Conservation (phyloP, 2,113 vertebrate genomes). For the Muntiacus muntjak region DNA sequence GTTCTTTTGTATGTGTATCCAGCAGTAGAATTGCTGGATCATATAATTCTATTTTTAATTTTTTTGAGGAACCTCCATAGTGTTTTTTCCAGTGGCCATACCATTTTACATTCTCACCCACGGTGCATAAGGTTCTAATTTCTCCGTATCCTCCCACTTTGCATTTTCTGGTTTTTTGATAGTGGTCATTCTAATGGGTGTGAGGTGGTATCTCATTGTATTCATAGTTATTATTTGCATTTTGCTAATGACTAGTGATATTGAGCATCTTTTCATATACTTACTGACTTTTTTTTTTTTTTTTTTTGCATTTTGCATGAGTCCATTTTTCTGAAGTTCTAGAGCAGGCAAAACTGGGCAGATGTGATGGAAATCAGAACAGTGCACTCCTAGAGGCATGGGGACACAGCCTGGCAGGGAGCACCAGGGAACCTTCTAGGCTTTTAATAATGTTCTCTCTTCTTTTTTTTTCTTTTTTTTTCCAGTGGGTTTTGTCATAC, state of each 20-base stretch:
- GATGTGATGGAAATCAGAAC: too few relatives aligned
- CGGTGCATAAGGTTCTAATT: not conserved
- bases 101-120: not conserved
- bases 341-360: too few relatives aligned
- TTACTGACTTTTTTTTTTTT: not conserved
- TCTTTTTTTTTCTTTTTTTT: too few relatives aligned
- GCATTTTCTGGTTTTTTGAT: not conserved
- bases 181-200: not conserved
- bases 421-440: too few relatives aligned
- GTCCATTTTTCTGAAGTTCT: too few relatives aligned
- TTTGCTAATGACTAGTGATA: not conserved
- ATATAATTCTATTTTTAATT: not conserved
- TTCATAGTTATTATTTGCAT: not conserved
- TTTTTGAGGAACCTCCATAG: not conserved
- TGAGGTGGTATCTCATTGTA: not conserved
- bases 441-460: too few relatives aligned
- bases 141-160: not conserved
- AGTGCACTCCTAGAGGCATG: too few relatives aligned
- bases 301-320: too few relatives aligned
- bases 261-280: not conserved
- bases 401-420: too few relatives aligned
- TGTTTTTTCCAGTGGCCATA: not conserved
- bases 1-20: not conserved
- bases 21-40: not conserved
- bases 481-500: too few relatives aligned